These are phyloP conservation scores for Mormyrops attenuatus DNA, from an alignment of 2,797 vertebrate species.

Conservation along the genomic window DNA sequence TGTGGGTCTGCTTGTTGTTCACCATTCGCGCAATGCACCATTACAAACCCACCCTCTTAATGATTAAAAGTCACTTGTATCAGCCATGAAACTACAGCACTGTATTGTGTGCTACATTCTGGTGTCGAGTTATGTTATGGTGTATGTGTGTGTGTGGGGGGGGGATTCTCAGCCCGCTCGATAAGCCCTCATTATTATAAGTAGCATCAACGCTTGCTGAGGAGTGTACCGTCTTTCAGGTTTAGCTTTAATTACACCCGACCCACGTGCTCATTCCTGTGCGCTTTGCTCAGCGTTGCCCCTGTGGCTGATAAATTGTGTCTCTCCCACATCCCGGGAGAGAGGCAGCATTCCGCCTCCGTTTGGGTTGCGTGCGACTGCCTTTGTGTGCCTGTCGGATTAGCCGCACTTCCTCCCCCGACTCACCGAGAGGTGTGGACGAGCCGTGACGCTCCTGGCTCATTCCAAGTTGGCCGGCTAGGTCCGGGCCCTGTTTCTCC, in stretches of 20 bases:
- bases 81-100: not conserved
- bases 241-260: slow-evolving; percentile 18
- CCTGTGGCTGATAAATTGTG: slow-evolving; percentile 21
- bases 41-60: not conserved
- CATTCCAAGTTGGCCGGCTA: not conserved
- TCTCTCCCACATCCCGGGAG: slow-evolving; percentile 12
- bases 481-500: not conserved
- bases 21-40: not conserved
- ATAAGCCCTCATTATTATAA: slow-evolving; percentile 10
- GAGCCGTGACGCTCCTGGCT: not conserved
- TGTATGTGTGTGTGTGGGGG: not conserved
- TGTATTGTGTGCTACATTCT: not conserved
- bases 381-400: slow-evolving; percentile 10
- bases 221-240: not conserved
- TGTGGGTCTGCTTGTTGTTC: not conserved
- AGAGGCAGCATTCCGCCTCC: not conserved
- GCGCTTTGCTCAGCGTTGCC: not conserved
- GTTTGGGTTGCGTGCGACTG: not conserved
- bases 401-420: not conserved
- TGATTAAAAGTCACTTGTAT: not conserved
- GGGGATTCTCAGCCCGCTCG: not conserved
- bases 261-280: slow-evolving; percentile 1
- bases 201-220: not conserved
- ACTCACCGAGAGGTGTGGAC: not conserved
- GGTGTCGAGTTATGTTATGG: not conserved